phyloP scores from a whole-genome alignment of 1,140 invertebrate genomes.

The Paralvinella palmiformis region DNA sequence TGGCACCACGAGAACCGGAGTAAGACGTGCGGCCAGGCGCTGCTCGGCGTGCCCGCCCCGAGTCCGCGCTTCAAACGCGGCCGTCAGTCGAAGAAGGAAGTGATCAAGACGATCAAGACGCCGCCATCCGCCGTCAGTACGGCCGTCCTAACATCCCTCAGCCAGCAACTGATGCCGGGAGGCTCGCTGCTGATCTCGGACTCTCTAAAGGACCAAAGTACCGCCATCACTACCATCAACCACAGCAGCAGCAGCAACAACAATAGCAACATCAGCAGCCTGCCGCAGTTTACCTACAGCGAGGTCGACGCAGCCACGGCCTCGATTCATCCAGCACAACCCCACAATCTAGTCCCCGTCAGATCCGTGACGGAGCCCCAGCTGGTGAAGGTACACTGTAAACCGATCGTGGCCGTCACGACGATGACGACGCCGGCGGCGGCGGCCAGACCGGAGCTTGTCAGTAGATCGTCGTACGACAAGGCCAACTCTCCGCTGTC shows the following conservation, averaged over 20 bases:
- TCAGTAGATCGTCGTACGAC: too few species aligned
- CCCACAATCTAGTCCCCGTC: too few species aligned
- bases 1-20: constrained; percentile 23
- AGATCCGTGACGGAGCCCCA: constrained; percentile 2
- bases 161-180: not conserved
- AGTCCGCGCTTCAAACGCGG: not conserved
- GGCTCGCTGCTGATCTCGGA: not conserved
- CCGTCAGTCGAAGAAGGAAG: not conserved
- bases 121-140: too few species aligned
- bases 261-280: too few species aligned
- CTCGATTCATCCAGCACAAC: not conserved
- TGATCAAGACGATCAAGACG: not conserved
- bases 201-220: too few species aligned
- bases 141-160: too few species aligned
- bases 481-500: not conserved
- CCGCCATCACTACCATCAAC: too few species aligned
- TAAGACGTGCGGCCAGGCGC: constrained; percentile 20
- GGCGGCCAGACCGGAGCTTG: too few species aligned
- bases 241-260: too few species aligned
- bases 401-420: not conserved
- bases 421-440: not conserved
- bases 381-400: not conserved
- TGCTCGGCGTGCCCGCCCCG: not conserved
- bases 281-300: not conserved
- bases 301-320: not conserved